These are phyloP conservation scores for Myotis vivesi DNA, from an alignment of 2,797 vertebrate genomes.

Conservation along the genomic window DNA sequence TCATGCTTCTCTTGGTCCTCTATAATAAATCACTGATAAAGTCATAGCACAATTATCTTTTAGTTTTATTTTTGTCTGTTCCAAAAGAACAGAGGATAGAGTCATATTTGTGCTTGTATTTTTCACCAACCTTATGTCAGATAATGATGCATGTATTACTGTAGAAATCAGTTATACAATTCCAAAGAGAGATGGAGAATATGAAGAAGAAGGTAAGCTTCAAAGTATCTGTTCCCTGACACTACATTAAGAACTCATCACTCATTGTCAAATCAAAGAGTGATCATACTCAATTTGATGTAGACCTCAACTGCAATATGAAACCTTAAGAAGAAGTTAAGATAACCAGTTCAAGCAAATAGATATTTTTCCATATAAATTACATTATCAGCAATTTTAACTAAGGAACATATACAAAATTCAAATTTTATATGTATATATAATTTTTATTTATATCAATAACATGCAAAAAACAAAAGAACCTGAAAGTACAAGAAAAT, in stretches of 20 bases:
- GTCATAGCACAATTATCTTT: background rate
- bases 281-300: slow-evolving; percentile 75
- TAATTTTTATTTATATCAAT: slow-evolving; percentile 65
- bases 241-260: slow-evolving; percentile 72
- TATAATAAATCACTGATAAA: background rate
- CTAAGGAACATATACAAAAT: slow-evolving; percentile 47
- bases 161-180: slow-evolving; percentile 73
- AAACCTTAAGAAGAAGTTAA: slow-evolving; percentile 79
- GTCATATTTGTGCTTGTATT: slow-evolving; percentile 54
- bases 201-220: slow-evolving; percentile 80
- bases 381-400: slow-evolving; percentile 58
- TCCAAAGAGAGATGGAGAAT: slow-evolving; percentile 65
- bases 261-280: slow-evolving; percentile 83
- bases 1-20: background rate
- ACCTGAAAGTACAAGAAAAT: background rate
- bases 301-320: slow-evolving; percentile 75
- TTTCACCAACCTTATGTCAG: slow-evolving; percentile 64
- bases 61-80: slow-evolving; percentile 52
- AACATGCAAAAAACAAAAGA: background rate
- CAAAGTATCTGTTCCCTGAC: slow-evolving; percentile 77
- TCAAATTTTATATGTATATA: slow-evolving; percentile 47
- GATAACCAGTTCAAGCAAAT: slow-evolving; percentile 78
- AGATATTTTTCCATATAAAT: slow-evolving; percentile 75
- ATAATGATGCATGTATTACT: slow-evolving; percentile 66
- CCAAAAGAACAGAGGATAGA: slow-evolving; percentile 47